phyloP scores from a whole-genome alignment of 2,113 vertebrate species.

The Rhagologus leucostigma region DNA sequence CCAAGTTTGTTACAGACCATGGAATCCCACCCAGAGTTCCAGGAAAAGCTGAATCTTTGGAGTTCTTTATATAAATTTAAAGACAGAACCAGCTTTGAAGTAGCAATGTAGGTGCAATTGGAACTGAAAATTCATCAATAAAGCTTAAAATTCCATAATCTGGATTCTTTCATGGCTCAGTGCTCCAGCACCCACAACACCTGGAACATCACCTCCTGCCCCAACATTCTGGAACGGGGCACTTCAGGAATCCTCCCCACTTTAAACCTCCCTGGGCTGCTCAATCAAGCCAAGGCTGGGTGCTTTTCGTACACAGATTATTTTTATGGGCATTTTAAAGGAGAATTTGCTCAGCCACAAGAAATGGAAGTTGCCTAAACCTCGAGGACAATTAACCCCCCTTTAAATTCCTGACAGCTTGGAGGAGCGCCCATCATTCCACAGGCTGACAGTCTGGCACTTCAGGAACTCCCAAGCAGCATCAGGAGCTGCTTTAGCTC shows the following conservation, averaged over 20 bases:
- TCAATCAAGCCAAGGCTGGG: neutral
- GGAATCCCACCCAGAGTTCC: neutral
- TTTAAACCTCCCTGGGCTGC: neutral
- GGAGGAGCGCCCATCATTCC: neutral
- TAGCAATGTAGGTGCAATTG: fast-evolving
- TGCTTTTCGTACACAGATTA: neutral
- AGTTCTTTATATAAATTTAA: neutral
- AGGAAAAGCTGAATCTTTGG: neutral
- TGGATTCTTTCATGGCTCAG: neutral
- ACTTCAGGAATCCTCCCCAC: neutral
- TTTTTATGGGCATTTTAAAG: neutral
- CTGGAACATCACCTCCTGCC: neutral
- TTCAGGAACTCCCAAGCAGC: neutral
- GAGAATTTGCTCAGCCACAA: neutral
- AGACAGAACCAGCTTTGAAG: neutral
- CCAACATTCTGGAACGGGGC: neutral
- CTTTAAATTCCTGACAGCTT: neutral
- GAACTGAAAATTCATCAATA: fast-evolving
- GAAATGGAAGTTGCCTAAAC: neutral
- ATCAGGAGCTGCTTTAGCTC: neutral
- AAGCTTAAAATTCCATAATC: neutral
- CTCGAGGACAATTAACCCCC: neutral
- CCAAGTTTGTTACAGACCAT: fast-evolving
- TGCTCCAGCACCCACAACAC: neutral
- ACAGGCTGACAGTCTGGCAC: neutral